Conservation (phyloP, 1,140 invertebrate species). For the Oppia nitens region DNA sequence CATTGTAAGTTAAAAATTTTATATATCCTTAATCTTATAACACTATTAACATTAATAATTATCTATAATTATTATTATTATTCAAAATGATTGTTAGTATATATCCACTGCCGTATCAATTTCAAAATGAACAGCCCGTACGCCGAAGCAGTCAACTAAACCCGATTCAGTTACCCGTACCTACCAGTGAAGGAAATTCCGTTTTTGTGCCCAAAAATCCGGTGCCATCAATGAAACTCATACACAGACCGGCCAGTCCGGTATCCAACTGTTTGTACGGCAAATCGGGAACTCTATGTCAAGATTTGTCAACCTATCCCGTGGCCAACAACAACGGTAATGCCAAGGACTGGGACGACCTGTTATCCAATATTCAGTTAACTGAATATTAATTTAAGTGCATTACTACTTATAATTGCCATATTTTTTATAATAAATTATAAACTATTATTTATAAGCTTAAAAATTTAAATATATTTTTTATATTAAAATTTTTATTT, state of each 20-base stretch:
- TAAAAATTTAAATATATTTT: too few relatives aligned
- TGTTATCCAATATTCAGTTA: neutral
- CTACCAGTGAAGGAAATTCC: too few relatives aligned
- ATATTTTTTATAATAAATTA: too few relatives aligned
- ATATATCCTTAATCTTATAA: neutral
- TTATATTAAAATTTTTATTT: too few relatives aligned
- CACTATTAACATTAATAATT: neutral
- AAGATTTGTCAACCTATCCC: neutral
- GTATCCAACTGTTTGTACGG: neutral
- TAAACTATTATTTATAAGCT: too few relatives aligned
- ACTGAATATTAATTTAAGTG: neutral
- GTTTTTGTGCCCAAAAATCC: neutral
- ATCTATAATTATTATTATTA: too few relatives aligned
- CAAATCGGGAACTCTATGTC: neutral
- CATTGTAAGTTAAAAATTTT: neutral
- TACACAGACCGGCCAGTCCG: neutral
- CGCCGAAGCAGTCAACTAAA: neutral
- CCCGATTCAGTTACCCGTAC: neutral
- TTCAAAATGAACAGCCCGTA: neutral
- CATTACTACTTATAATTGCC: too few relatives aligned
- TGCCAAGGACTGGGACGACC: neutral
- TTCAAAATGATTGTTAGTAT: neutral
- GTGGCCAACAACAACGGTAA: neutral
- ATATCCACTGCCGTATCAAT: neutral
- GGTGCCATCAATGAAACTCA: neutral